Percentiles rank a stretch among this genome's conserved stretches.
These are phyloP conservation scores for Megaceryle maxima DNA, from an alignment of 2,113 vertebrate species.

Conservation along the genomic window DNA sequence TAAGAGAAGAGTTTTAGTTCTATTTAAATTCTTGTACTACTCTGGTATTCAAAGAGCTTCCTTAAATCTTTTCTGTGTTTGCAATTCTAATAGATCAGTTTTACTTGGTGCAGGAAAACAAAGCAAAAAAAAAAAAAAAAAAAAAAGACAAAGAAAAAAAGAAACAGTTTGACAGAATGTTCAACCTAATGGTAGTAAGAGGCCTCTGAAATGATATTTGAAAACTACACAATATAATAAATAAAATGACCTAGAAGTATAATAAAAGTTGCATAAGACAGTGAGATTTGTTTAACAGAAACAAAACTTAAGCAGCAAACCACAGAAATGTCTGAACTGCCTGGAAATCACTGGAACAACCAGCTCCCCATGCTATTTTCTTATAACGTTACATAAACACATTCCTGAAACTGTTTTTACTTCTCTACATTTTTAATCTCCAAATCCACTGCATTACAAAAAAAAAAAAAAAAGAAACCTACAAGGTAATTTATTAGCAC, in stretches of 20 bases:
- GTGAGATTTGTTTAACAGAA: conserved; percentile 41
- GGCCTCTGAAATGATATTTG: neutral
- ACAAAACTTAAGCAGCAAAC: conserved; percentile 30
- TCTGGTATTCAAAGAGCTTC: neutral
- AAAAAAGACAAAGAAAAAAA: neutral
- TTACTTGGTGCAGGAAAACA: neutral
- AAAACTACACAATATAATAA: neutral
- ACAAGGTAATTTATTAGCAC: neutral
- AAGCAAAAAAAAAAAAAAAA: neutral
- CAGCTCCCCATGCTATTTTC: neutral
- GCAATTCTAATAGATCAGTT: neutral
- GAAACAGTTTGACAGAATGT: neutral
- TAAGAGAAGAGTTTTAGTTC: neutral
- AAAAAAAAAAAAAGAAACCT: neutral
- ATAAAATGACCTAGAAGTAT: conserved; percentile 14
- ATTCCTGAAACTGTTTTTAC: neutral
- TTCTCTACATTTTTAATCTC: neutral
- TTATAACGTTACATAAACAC: conserved; percentile 38
- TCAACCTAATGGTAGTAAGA: neutral
- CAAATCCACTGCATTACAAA: too few species aligned
- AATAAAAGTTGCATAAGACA: conserved; percentile 34
- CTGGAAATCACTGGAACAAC: conserved; percentile 47
- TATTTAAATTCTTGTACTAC: neutral
- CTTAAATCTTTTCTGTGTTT: neutral
- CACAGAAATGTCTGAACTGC: conserved; percentile 63